Evolutionary conservation across 2,113 vertebrate genomes (phyloP), one percentile per base, ranked within the genome.

Genomic region (Circaetus gallicus): DNA sequence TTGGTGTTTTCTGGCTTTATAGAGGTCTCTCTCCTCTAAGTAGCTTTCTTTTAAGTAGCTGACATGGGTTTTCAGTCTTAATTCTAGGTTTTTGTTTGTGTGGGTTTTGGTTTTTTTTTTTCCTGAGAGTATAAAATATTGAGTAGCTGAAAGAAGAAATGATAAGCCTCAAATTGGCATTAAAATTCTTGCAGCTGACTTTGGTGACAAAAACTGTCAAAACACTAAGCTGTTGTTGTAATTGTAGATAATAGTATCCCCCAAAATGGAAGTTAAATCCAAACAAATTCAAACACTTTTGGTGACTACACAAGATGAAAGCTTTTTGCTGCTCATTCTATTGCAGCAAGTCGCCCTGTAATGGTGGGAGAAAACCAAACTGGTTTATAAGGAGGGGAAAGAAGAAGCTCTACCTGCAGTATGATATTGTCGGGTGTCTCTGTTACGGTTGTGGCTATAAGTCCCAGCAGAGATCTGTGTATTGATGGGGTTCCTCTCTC

Each of bases 201-300:
- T 49, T 89, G 61, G 65, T 92, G 62, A 87, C 83, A 96, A 94
- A 81, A 86, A 3, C 40, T 81, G 81, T 91, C 83, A 93, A 92
- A 96, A 87, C 62, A 89, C 25, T 55, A 73, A 85, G 16, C 42
- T 92, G 42, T 36, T 90, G 52, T 78, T 80, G 62, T 59, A 91
- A 92, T 56, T 81, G 69, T 85, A 79, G 83, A 67, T 82, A 93
- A 72, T 53, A 90, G 59, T 56, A 70, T 10, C 45, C 45, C 40
- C 4, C 1, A 73, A 96, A 86, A 7, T 13, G 52, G 36, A 88
- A 76, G 18, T 53, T 78, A 83, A 70, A 82, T 85, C 40, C 74
- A 95, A 93, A 91, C 61, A 95, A 89, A 90, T 47, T 40, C 69
- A 59, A 79, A 82, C 63, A 38, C 12, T 86, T 42, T 40, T 42